A percentile compares a stretch with the other conserved stretches of the same genome.
Conservation (phyloP, 2,113 vertebrate species). For the Malurus elegans region DNA sequence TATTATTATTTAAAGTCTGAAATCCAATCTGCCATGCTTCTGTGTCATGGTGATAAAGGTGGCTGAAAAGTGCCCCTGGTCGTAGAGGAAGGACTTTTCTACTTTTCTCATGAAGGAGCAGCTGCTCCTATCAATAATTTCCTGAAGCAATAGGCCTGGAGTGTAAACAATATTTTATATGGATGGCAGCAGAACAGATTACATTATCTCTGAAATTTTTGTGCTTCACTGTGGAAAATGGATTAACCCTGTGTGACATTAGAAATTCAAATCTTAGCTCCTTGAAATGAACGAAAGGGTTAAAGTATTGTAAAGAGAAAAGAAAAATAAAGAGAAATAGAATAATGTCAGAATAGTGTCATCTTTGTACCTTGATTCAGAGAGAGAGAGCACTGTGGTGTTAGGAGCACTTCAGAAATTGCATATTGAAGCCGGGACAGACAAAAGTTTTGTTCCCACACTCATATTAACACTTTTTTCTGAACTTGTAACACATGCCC, state of each 20-base stretch:
- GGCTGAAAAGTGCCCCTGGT: slow-evolving; percentile 46
- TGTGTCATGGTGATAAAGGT: slow-evolving; percentile 67
- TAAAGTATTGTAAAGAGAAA: not conserved
- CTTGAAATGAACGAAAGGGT: slow-evolving; percentile 33
- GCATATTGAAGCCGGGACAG: not conserved
- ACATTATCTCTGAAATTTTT: slow-evolving; percentile 35
- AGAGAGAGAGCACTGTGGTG: not conserved
- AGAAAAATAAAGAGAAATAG: too few species aligned
- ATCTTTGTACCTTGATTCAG: not conserved
- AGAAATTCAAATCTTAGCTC: not conserved
- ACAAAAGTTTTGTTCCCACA: not conserved
- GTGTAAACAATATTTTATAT: slow-evolving; percentile 69
- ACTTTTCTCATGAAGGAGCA: slow-evolving; percentile 33
- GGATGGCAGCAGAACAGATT: slow-evolving; percentile 47
- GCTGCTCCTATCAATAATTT: slow-evolving; percentile 68
- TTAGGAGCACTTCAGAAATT: not conserved
- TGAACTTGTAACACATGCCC: not conserved
- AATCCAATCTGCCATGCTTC: slow-evolving; percentile 72
- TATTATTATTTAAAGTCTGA: slow-evolving; percentile 52
- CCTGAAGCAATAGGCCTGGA: slow-evolving; percentile 65
- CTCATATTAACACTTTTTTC: not conserved
- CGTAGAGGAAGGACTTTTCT: slow-evolving; percentile 54
- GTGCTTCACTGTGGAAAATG: slow-evolving; percentile 36
- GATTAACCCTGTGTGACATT: slow-evolving; percentile 57
- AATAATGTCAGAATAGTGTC: not conserved